Percentiles rank a stretch among this genome's conserved stretches.
Conservation (phyloP, 2,888 invertebrate species). For the Aethes cnicana region DNA sequence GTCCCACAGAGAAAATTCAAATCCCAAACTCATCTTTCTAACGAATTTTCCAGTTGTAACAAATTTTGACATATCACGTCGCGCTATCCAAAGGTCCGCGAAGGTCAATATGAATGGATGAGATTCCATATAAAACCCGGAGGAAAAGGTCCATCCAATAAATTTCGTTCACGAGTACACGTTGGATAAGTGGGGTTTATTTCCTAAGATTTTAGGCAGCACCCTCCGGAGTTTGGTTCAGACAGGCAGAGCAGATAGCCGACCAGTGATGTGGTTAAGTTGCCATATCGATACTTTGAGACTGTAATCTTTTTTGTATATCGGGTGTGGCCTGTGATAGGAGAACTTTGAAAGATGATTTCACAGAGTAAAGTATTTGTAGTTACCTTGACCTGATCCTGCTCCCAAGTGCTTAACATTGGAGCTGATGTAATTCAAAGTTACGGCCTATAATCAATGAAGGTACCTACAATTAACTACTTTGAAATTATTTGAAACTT, state of each 20-base stretch:
- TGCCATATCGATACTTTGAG: too few relatives aligned
- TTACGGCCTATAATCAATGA: too few relatives aligned
- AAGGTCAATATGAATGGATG: constrained; percentile 64
- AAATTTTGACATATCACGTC: constrained; percentile 28
- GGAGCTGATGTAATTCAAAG: too few relatives aligned
- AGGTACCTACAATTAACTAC: too few relatives aligned
- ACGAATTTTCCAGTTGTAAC: constrained; percentile 11
- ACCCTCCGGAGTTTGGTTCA: constrained; percentile 51
- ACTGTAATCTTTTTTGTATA: too few relatives aligned
- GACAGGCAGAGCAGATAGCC: constrained; percentile 41
- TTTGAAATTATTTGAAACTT: too few relatives aligned
- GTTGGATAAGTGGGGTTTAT: constrained; percentile 71
- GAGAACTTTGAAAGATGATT: too few relatives aligned
- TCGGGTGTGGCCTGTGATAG: too few relatives aligned
- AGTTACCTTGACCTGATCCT: too few relatives aligned
- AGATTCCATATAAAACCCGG: constrained; percentile 55
- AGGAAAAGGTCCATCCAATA: constrained; percentile 68
- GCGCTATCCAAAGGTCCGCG: constrained; percentile 22
- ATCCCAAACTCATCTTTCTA: neutral
- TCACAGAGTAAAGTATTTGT: too few relatives aligned
- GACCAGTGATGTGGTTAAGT: constrained; percentile 33
- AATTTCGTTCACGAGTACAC: constrained; percentile 67
- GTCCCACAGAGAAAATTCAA: neutral
- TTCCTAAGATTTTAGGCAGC: constrained; percentile 64
- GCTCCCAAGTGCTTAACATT: too few relatives aligned